Conservation (phyloP, 2,797 vertebrate species). For the Sebastes glaucus region DNA sequence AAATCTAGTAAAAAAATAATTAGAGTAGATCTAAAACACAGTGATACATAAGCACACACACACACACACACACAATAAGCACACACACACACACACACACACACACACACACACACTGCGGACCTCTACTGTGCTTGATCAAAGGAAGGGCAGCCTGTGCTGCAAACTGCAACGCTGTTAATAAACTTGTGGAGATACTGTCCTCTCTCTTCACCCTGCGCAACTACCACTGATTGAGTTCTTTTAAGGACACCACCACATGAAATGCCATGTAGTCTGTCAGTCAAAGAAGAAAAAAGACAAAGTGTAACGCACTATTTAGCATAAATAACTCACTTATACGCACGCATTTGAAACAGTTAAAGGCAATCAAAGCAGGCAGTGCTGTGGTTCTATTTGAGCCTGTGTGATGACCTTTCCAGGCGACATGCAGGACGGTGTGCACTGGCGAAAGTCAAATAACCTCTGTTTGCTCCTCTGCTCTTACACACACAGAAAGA, state of each 20-base stretch:
- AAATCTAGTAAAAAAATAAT: not conserved
- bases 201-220: not conserved
- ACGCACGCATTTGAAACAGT: not conserved
- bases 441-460: slow-evolving; percentile 36
- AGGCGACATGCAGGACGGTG: not conserved
- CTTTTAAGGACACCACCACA: not conserved
- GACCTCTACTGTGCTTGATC: slow-evolving; percentile 10
- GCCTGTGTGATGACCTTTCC: not conserved
- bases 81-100: not conserved
- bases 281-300: not conserved
- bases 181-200: slow-evolving; percentile 22
- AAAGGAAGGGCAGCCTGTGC: slow-evolving; percentile 12
- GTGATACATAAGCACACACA: not conserved
- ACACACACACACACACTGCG: slow-evolving; percentile 15
- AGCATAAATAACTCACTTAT: not conserved
- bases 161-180: slow-evolving; percentile 24
- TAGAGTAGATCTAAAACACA: not conserved
- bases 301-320: not conserved
- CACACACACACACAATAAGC: not conserved
- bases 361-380: not conserved
- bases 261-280: not conserved
- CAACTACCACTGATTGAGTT: not conserved
- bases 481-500: slow-evolving; percentile 2
- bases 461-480: slow-evolving; percentile 51
- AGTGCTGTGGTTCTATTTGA: not conserved